Base-by-base conservation (phyloP, 2,888 invertebrate genomes). In the Xanthia togata region DNA sequence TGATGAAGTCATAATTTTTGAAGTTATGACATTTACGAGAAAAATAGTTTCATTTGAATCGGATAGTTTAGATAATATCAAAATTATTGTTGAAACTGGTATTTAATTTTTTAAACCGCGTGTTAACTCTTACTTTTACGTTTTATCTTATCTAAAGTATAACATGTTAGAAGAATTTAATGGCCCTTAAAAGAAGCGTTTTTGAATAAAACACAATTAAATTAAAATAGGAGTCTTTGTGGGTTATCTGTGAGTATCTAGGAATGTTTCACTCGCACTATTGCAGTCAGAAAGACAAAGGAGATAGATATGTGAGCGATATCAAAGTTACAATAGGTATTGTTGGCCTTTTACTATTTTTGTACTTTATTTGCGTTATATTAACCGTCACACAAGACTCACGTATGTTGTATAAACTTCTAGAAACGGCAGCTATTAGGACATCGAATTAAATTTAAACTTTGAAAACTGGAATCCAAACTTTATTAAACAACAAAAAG, bases 21-120 rank as follows among this genome's bases (percentile, higher is more conserved):
- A 76, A 65, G 55, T 77, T 84, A 78, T 78, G 88, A 88, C 87
- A 44, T 84, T 87, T 74, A 88, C 62, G 76, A 82, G 73, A 74
- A 63, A 81, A 84, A 68, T 78, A 64, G 76, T 88, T 83, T 65
- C 14, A 55, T 88, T 73, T 64, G 47, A 59, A 81, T 79, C 8
- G 67, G 35, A 74, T 71, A 70, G 41, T 86, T 71, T 41, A 78
- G 87, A 88, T 88, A 59, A 20, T 35, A 86, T 86, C 80, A 76
- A 72, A 60, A 62, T 64, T 57, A 70, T 70, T 76, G 68, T 76
- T 59, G 59, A 35, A 41, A 70, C 35, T 69, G 38, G 12, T 60
- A 59, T 47, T 67, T 71, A 47, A n/a, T 35, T 76, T 74, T 60
- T 53, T 20, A 35, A 71, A 74, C 35, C 38, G 70, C 64, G 67